Evolutionary conservation across 2,113 vertebrate species (phyloP), one percentile per base, ranked within the genome.

Genomic region (Himantopus leucocephalus): DNA sequence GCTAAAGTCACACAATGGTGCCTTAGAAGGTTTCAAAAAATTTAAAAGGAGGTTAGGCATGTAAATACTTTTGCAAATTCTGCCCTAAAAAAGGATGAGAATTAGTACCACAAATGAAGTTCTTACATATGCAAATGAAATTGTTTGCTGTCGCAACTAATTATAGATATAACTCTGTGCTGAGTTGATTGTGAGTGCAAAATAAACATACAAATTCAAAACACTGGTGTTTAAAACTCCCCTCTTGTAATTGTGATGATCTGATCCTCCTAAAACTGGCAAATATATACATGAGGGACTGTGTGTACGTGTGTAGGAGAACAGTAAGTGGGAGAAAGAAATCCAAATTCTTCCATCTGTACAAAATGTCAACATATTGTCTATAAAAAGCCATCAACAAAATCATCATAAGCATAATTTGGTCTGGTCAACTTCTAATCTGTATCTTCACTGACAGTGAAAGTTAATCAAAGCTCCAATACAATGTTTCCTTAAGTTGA

Each of bases 311-410:
- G 93, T 4, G 83, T 85, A 82, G 93, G 77, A 96, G 91, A 94
- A 48, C 56, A 68, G 68, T 19, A 87, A 91, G 91, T 82, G 70
- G 80, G 94, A 88, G 87, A 91, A 78, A 94, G 89, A 89, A 91
- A 84, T 56, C 53, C 35, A 72, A 3, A 56, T 92, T 94, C 87
- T 89, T 89, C 89, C 83, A 92, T 96, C 84, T 88, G 87, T 48
- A 90, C 84, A 64, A 90, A 94, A 94, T 90, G 91, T 78, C 84
- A 94, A 86, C 83, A 55, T 5, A 23, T 30, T 48, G 26, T 24
- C 85, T 91, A 35, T 91, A 81, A 95, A 95, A 96, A 94, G 37
- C 30, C 6, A 5, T 27, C 89, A 78, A 59, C 64, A 85, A 75
- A 91, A 55, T 30, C 47, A 73, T 72, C n/a, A 18, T 14, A 60